These are phyloP conservation scores for Steatornis caripensis DNA, from an alignment of 2,113 vertebrate genomes.

Conservation along the genomic window DNA sequence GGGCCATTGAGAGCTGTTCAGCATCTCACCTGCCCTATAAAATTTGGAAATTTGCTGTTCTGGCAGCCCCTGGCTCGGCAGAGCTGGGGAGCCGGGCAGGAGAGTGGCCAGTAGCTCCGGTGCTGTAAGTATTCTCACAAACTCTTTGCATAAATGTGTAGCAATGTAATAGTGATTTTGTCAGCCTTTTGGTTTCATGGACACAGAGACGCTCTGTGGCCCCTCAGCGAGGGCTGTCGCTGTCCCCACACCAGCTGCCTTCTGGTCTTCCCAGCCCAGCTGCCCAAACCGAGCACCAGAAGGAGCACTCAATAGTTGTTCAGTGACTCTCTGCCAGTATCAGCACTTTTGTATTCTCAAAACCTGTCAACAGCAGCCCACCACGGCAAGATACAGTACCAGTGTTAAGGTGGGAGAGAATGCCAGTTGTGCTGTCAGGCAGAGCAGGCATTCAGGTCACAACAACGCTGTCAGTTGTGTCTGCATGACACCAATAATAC, in stretches of 20 bases:
- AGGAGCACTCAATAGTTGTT: neutral
- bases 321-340: neutral
- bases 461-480: neutral
- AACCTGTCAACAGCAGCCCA: neutral
- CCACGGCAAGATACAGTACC: neutral
- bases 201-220: neutral
- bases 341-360: neutral
- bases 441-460: neutral
- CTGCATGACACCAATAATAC: neutral
- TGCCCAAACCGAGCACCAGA: too few relatives aligned
- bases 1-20: neutral
- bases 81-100: neutral
- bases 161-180: neutral
- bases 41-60: neutral
- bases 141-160: neutral
- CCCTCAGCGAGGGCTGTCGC: accelerated
- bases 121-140: neutral
- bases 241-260: neutral
- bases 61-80: neutral
- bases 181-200: neutral
- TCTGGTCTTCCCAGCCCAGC: neutral
- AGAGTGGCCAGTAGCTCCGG: accelerated
- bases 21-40: too few relatives aligned
- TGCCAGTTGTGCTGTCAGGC: neutral
- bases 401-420: neutral